These are phyloP conservation scores for Nebria brevicollis DNA, from an alignment of 2,888 invertebrate species.

Conservation along the genomic window DNA sequence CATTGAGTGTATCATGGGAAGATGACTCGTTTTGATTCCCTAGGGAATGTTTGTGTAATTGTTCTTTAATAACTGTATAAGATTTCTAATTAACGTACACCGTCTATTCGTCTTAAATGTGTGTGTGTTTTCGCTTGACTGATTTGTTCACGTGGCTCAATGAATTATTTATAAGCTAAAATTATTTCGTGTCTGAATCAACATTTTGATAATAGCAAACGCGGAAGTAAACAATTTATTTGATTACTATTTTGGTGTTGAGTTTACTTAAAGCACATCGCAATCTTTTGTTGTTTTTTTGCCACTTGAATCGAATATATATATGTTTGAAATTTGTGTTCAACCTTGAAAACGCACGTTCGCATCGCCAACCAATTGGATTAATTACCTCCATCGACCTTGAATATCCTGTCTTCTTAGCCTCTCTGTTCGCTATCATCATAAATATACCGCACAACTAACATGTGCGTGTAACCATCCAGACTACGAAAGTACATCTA, in stretches of 20 bases:
- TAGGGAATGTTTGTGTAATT: slow-evolving; percentile 14
- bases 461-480: not conserved
- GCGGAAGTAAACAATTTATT: no score
- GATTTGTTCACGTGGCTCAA: not conserved
- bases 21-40: slow-evolving; percentile 33
- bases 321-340: not conserved
- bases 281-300: not conserved
- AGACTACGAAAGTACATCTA: no score
- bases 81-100: no score
- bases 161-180: slow-evolving; percentile 5
- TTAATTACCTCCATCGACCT: slow-evolving; percentile 15
- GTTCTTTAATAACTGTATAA: not conserved
- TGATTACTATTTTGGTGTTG: no score
- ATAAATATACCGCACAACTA: not conserved
- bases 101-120: not conserved
- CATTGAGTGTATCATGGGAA: slow-evolving; percentile 6
- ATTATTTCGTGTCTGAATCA: not conserved
- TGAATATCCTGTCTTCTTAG: not conserved
- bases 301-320: not conserved
- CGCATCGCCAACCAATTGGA: slow-evolving; percentile 36
- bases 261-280: no score
- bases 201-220: no score
- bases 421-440: not conserved
- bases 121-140: not conserved
- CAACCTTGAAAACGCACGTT: slow-evolving; percentile 23